Evolutionary conservation across 2,113 vertebrate species (phyloP).

Genomic region (Grus americana): DNA sequence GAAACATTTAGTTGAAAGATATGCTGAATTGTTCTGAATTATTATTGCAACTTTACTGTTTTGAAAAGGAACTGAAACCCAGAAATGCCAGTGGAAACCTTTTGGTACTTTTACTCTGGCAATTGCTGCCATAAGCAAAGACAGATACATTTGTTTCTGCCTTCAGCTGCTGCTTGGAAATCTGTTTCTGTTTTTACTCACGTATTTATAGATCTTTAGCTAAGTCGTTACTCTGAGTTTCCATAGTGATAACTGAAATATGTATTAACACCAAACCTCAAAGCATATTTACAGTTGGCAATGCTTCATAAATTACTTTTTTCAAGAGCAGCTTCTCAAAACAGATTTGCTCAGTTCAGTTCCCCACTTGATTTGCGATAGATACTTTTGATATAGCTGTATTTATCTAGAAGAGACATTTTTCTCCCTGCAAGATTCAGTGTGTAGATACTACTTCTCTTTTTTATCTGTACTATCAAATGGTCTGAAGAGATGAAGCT

Average conservation of each 20-base stretch:
- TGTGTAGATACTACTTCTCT: not conserved
- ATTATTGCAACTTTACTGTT: not conserved
- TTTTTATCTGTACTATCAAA: not conserved
- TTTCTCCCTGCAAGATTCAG: not conserved
- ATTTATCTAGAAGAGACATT: slow-evolving; percentile 28
- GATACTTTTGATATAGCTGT: slow-evolving; percentile 22
- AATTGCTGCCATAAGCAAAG: slow-evolving; percentile 41
- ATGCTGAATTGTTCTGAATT: not conserved
- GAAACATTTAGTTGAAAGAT: not conserved
- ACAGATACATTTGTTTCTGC: slow-evolving; percentile 40
- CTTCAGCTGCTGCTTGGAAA: slow-evolving; percentile 22
- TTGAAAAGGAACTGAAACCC: not conserved
- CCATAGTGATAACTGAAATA: slow-evolving; percentile 65
- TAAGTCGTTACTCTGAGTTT: slow-evolving; percentile 48
- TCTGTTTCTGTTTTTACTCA: slow-evolving; percentile 54
- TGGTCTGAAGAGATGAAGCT: not conserved
- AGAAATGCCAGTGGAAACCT: slow-evolving; percentile 31
- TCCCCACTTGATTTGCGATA: slow-evolving; percentile 55
- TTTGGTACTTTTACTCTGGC: slow-evolving; percentile 1
- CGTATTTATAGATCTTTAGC: slow-evolving; percentile 55
- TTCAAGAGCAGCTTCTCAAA: slow-evolving; percentile 52
- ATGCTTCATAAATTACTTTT: slow-evolving; percentile 55
- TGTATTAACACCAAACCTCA: slow-evolving; percentile 52
- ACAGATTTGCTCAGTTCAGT: slow-evolving; percentile 52
- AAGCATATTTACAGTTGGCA: slow-evolving; percentile 57